phyloP scores from a whole-genome alignment of 2,888 invertebrate genomes.

The Acleris laterana region DNA sequence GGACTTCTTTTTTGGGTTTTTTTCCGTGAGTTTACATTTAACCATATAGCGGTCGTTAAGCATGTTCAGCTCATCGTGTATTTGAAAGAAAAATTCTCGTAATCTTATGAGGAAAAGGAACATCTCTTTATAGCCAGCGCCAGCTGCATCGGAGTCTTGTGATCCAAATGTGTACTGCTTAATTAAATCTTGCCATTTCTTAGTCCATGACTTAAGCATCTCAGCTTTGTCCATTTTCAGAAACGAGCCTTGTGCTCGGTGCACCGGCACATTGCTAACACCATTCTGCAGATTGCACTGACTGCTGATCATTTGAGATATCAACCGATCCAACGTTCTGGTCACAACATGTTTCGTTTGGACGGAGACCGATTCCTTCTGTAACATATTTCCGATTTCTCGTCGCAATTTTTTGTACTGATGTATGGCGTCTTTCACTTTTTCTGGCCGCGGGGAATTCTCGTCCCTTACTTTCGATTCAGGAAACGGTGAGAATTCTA shows the following conservation, averaged over 20 bases:
- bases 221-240: neutral
- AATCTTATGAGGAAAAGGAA: conserved; percentile 18
- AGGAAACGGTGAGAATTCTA: conserved; percentile 55
- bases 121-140: conserved; percentile 13
- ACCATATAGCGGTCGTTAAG: conserved; percentile 46
- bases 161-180: neutral
- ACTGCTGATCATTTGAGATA: conserved; percentile 53
- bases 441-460: too few relatives aligned
- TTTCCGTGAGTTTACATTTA: conserved; percentile 48
- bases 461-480: conserved; percentile 5
- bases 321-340: conserved; percentile 59
- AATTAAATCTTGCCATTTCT: conserved; percentile 22
- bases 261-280: neutral
- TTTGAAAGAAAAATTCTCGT: conserved; percentile 34
- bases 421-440: conserved; percentile 46
- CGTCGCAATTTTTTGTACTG: conserved; percentile 59
- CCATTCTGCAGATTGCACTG: conserved; percentile 47
- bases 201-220: conserved; percentile 12
- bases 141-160: neutral
- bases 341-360: conserved; percentile 55
- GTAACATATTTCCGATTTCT: conserved; percentile 53
- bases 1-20: neutral
- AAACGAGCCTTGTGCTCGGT: neutral
- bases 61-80: conserved; percentile 26
- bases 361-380: conserved; percentile 54